phyloP scores from a whole-genome alignment of 1,140 invertebrate genomes.

The Chironomus tepperi region DNA sequence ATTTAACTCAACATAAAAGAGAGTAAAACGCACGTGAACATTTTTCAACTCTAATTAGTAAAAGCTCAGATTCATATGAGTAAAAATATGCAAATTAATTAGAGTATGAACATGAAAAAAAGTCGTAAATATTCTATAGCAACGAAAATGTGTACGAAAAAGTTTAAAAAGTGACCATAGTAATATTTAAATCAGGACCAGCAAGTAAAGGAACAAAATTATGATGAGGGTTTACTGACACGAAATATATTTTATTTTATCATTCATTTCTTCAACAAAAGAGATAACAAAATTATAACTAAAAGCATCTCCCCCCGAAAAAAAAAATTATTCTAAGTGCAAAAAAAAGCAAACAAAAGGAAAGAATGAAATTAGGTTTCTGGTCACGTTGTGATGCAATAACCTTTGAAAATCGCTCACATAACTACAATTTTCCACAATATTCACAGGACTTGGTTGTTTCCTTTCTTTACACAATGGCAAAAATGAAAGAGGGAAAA shows the following conservation, averaged over 20 bases:
- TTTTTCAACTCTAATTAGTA: no score
- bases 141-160: no score
- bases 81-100: no score
- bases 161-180: no score
- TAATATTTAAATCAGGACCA: background rate
- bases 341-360: conserved; percentile 1
- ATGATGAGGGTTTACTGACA: conserved; percentile 12
- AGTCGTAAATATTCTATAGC: no score
- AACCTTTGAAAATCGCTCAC: background rate
- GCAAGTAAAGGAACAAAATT: background rate
- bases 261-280: background rate
- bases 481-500: no score
- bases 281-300: conserved; percentile 14
- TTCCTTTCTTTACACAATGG: no score
- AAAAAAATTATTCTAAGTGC: background rate
- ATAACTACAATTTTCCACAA: conserved; percentile 1
- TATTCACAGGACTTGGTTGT: background rate
- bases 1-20: no score
- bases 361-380: conserved; percentile 3
- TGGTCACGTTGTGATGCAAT: background rate
- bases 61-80: no score
- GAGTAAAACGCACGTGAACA: no score
- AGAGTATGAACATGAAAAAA: no score
- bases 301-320: background rate
- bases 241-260: background rate